phyloP scores from a whole-genome alignment of 1,140 invertebrate genomes.

The Pseudomyrmex flavicornis region DNA sequence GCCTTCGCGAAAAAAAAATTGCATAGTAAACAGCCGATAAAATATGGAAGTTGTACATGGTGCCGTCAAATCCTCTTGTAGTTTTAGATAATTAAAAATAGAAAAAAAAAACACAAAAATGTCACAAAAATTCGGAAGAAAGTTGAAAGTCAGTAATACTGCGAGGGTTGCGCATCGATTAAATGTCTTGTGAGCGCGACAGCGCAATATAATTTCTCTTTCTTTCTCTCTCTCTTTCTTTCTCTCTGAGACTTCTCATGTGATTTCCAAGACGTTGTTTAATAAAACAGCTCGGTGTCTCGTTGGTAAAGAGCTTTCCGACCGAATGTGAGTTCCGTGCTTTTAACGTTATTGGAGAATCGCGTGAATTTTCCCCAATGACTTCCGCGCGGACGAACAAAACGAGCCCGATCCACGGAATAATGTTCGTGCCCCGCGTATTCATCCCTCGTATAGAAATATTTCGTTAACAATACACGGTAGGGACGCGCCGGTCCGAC shows the following conservation, averaged over 20 bases:
- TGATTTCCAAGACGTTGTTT: conserved; percentile 49
- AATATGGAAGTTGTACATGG: no score
- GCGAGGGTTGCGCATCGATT: not conserved
- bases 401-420: not conserved
- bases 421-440: conserved; percentile 1
- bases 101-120: no score
- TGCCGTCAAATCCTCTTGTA: no score
- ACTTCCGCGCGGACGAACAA: no score
- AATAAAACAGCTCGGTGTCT: conserved; percentile 52
- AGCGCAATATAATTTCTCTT: not conserved
- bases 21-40: no score
- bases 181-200: not conserved
- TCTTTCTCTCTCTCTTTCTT: no score
- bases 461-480: conserved; percentile 32
- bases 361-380: conserved; percentile 40
- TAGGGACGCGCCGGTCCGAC: no score
- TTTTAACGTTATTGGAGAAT: conserved; percentile 53
- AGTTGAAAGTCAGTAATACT: not conserved
- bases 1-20: no score
- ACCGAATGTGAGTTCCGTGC: conserved; percentile 19
- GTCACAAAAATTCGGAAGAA: no score
- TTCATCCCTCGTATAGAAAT: not conserved
- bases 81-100: no score
- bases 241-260: conserved; percentile 11
- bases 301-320: conserved; percentile 17